phyloP scores from a whole-genome alignment of 2,888 invertebrate species.

The Eristalis arbustorum region DNA sequence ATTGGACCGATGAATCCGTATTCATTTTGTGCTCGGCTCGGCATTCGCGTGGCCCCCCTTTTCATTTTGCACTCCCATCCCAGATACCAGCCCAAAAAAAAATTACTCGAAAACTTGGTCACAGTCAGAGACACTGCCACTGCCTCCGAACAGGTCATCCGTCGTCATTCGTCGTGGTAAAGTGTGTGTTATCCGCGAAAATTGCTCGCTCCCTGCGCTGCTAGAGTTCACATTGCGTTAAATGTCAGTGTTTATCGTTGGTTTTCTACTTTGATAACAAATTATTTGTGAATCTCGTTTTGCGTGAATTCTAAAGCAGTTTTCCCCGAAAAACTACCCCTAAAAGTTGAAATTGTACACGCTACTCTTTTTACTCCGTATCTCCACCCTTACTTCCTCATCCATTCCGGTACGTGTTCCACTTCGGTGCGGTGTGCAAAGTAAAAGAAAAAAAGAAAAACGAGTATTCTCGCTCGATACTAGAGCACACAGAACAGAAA shows the following conservation, averaged over 20 bases:
- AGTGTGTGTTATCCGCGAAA: constrained; percentile 35
- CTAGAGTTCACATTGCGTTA: neutral
- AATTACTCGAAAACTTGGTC: constrained; percentile 35
- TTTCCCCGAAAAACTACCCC: constrained; percentile 18
- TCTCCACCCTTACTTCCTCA: neutral
- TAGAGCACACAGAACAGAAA: neutral
- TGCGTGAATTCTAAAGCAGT: neutral
- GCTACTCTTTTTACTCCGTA: neutral
- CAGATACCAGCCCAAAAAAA: constrained; percentile 12
- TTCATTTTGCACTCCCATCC: constrained; percentile 19
- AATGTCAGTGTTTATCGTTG: neutral
- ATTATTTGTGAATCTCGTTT: neutral
- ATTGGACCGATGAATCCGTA: constrained; percentile 15
- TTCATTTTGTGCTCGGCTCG: constrained; percentile 23
- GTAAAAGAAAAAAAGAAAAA: constrained; percentile 27
- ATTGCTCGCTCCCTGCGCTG: neutral
- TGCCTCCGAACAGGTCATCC: constrained; percentile 55
- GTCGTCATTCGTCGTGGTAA: constrained; percentile 50
- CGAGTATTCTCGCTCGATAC: constrained; percentile 48
- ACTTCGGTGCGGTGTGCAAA: constrained; percentile 12
- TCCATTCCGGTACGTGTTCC: constrained; percentile 4
- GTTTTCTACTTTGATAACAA: neutral
- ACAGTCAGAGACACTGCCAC: constrained; percentile 10
- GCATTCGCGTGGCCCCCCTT: constrained; percentile 6
- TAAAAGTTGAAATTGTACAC: neutral